Evolutionary conservation across 1,140 invertebrate genomes (phyloP).

Genomic region (Apis cerana): DNA sequence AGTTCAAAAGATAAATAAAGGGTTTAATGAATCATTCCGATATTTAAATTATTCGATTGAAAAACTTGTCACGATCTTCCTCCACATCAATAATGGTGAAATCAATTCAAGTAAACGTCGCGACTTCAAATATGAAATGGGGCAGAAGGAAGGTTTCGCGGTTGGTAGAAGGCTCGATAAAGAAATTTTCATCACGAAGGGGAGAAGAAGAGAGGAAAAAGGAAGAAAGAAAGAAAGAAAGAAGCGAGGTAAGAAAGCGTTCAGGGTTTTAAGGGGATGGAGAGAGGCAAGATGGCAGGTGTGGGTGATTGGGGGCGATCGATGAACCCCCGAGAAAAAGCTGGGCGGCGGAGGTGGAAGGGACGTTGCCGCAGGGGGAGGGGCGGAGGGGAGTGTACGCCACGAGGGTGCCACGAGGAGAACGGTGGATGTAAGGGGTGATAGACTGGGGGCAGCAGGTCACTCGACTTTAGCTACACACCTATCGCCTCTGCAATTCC

Average conservation of each 20-base stretch:
- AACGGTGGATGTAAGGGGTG: constrained; percentile 51
- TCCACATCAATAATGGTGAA: too few relatives aligned
- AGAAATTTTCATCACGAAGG: background rate
- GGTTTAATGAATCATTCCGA: too few relatives aligned
- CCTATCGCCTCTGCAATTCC: constrained; percentile 57
- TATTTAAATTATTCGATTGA: too few relatives aligned
- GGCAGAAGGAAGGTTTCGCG: background rate
- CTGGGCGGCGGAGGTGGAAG: constrained; percentile 65
- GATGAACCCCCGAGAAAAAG: constrained; percentile 78
- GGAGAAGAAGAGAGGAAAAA: too few relatives aligned
- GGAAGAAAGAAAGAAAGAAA: background rate
- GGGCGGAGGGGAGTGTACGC: constrained; percentile 57
- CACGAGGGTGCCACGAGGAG: constrained; percentile 68
- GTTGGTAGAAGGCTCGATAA: background rate
- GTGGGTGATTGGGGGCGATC: constrained; percentile 78
- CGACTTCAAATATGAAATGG: background rate
- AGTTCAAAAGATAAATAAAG: too few relatives aligned
- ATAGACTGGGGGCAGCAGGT: constrained; percentile 72
- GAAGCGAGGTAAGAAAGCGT: constrained; percentile 38
- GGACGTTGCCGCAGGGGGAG: constrained; percentile 37
- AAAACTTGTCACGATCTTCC: too few relatives aligned
- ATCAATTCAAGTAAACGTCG: too few relatives aligned
- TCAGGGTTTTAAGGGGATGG: constrained; percentile 68
- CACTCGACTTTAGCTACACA: constrained; percentile 68
- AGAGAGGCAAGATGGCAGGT: constrained; percentile 72